These are phyloP conservation scores for Helostoma temminkii DNA, from an alignment of 2,797 vertebrate species.

Conservation along the genomic window DNA sequence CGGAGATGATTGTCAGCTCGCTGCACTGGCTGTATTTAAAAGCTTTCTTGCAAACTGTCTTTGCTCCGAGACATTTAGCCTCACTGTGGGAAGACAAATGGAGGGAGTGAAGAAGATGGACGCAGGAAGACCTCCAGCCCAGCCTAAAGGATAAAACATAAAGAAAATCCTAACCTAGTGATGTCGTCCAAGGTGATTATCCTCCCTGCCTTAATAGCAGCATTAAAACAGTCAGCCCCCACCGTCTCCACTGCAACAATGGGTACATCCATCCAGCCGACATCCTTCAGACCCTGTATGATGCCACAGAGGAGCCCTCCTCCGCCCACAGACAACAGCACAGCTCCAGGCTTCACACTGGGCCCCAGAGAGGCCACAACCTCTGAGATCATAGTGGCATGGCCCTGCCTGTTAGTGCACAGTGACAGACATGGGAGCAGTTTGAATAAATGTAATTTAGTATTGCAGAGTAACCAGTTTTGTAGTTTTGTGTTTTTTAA, in stretches of 20 bases:
- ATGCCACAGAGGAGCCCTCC: constrained; percentile 87
- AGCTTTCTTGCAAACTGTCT: constrained; percentile 73
- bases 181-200: constrained; percentile 85
- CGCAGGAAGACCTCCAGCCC: background rate
- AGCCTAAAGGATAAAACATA: background rate
- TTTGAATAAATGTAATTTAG: background rate
- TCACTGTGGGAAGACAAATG: constrained; percentile 66
- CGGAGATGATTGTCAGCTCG: constrained; percentile 68
- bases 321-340: constrained; percentile 85
- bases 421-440: background rate
- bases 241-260: constrained; percentile 85
- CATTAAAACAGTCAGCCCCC: constrained; percentile 85
- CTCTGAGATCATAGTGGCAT: constrained; percentile 82
- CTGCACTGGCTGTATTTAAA: constrained; percentile 77
- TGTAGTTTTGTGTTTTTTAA: background rate
- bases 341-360: constrained; percentile 78
- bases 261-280: constrained; percentile 84
- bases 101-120: background rate
- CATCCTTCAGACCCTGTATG: constrained; percentile 81
- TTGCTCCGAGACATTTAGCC: constrained; percentile 83
- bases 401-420: constrained; percentile 79
- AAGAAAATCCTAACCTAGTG: constrained; percentile 79
- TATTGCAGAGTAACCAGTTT: background rate
- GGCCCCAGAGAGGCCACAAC: constrained; percentile 71
- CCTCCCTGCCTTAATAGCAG: constrained; percentile 78